Percentiles rank a stretch among this genome's conserved stretches.
phyloP scores from a whole-genome alignment of 2,888 invertebrate species.

The Dichetophora obliterata region DNA sequence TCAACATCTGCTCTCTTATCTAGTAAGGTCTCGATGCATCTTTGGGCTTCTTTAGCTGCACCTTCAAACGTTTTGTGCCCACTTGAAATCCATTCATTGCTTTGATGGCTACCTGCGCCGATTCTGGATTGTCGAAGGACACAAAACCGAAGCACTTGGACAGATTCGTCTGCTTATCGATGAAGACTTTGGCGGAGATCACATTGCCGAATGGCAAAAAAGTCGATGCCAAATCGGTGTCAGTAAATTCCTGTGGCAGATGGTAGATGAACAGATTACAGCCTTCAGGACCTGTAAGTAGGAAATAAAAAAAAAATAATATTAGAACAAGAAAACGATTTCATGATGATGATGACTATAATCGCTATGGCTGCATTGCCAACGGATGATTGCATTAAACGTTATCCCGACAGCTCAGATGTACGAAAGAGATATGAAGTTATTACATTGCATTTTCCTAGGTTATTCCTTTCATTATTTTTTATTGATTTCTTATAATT shows the following conservation, averaged over 20 bases:
- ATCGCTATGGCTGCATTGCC: background rate
- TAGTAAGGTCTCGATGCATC: constrained; percentile 95
- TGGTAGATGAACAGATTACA: constrained; percentile 99
- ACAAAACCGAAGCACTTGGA: constrained; percentile 99
- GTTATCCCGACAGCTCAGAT: too few relatives aligned
- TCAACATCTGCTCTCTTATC: constrained; percentile 51
- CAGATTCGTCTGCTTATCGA: constrained; percentile 99
- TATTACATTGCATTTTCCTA: background rate
- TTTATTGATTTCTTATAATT: background rate
- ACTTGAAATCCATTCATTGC: constrained; percentile 99
- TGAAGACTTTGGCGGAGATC: constrained; percentile 99
- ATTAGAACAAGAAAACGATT: background rate
- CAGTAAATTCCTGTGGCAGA: constrained; percentile 98
- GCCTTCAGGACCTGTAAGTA: constrained; percentile 88
- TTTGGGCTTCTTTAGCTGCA: constrained; percentile 95
- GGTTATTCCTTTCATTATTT: background rate
- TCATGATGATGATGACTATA: background rate
- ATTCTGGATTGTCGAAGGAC: constrained; percentile 93
- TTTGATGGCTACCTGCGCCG: constrained; percentile 95
- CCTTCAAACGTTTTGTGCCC: constrained; percentile 97
- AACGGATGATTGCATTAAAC: background rate
- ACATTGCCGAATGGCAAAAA: constrained; percentile 98
- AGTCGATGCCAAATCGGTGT: constrained; percentile 95
- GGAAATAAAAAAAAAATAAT: background rate
- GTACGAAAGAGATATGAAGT: background rate